phyloP scores from a whole-genome alignment of 2,113 vertebrate species.

The Machaerirhynchus nigripectus region DNA sequence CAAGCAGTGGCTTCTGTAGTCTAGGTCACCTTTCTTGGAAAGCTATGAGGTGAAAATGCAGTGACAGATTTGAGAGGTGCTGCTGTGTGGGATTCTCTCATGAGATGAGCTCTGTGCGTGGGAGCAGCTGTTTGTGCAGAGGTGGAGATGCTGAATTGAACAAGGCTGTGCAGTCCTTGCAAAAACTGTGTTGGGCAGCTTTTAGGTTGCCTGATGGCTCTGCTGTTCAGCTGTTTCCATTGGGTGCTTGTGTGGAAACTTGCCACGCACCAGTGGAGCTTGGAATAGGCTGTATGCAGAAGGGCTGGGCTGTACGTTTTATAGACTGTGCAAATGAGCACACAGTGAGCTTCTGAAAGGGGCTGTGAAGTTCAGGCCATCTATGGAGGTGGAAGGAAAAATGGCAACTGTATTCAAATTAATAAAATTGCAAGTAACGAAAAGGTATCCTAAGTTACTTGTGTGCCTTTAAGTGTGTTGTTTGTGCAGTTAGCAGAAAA shows the following conservation, averaged over 20 bases:
- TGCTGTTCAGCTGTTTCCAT: neutral
- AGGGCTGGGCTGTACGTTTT: neutral
- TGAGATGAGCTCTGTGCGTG: fast-evolving
- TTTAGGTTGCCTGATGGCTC: neutral
- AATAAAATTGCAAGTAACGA: neutral
- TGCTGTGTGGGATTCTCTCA: neutral
- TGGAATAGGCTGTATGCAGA: neutral
- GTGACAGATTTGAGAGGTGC: neutral
- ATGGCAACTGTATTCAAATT: neutral
- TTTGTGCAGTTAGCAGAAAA: neutral
- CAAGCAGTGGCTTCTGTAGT: neutral
- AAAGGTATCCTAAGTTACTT: neutral
- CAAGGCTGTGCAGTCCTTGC: neutral
- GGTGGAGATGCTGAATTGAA: neutral
- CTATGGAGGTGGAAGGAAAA: neutral
- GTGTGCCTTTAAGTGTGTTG: neutral
- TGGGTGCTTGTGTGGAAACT: neutral
- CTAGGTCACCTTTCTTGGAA: neutral
- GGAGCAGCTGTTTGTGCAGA: neutral
- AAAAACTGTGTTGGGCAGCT: fast-evolving
- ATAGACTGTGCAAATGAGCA: neutral
- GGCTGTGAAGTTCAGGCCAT: neutral
- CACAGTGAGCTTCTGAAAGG: neutral
- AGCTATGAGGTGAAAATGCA: neutral
- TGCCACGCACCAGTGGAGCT: fast-evolving